phyloP scores from a whole-genome alignment of 2,888 invertebrate genomes.

The Pollenia amentaria region DNA sequence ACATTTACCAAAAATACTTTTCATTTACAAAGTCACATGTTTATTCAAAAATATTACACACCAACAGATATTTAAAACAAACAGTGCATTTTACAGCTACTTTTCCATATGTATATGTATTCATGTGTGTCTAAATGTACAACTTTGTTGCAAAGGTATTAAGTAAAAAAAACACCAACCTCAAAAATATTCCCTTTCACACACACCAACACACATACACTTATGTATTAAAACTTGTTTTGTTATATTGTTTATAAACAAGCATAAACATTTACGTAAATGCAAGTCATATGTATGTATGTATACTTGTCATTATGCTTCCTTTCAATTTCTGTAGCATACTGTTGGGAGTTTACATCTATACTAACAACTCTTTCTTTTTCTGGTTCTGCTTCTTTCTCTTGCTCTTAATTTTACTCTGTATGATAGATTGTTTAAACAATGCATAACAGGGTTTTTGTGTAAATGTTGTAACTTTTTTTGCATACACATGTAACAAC shows the following conservation, averaged over 20 bases:
- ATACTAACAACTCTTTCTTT: background rate
- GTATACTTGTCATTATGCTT: conserved; percentile 53
- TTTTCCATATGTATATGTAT: background rate
- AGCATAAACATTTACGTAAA: conserved; percentile 36
- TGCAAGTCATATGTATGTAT: background rate
- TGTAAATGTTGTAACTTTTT: conserved; percentile 42
- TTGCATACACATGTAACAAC: conserved; percentile 39
- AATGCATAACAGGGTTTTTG: conserved; percentile 65
- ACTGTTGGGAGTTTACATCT: conserved; percentile 43
- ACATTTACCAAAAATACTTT: background rate
- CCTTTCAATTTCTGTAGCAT: conserved; percentile 46
- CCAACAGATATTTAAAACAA: background rate
- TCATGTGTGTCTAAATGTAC: background rate
- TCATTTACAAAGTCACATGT: conserved; percentile 69
- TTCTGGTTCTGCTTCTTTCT: background rate
- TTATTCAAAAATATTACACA: conserved; percentile 47
- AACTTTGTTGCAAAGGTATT: conserved; percentile 38
- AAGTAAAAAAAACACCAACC: conserved; percentile 37
- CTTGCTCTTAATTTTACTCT: conserved; percentile 2
- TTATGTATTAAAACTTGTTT: background rate
- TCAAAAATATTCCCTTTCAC: conserved; percentile 23
- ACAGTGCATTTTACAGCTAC: conserved; percentile 39
- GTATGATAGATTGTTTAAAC: conserved; percentile 62
- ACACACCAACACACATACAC: background rate
- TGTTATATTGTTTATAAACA: conserved; percentile 50